phyloP scores from a whole-genome alignment of 2,888 invertebrate species.

The Ichneumoninae sp. region DNA sequence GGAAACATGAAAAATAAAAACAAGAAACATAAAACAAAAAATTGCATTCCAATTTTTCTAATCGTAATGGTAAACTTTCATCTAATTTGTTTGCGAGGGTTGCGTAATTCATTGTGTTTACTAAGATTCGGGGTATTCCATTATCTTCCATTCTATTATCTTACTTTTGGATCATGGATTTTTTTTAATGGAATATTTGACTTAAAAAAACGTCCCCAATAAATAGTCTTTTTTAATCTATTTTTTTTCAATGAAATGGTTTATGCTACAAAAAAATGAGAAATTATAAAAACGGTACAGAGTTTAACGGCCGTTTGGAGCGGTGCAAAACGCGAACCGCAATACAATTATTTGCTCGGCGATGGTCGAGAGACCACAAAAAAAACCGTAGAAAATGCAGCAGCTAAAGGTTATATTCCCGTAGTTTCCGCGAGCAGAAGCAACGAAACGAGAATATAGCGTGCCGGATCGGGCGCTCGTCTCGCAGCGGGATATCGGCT shows the following conservation, averaged over 20 bases:
- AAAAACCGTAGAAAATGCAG: conserved; percentile 23
- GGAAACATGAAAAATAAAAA: not conserved
- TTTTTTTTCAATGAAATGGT: not conserved
- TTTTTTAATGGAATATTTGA: not conserved
- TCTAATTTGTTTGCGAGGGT: not conserved
- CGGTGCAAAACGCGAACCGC: conserved; percentile 24
- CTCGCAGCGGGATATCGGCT: conserved; percentile 62
- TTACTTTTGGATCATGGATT: not conserved
- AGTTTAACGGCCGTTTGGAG: conserved; percentile 21
- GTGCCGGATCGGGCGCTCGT: conserved; percentile 44
- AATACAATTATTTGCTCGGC: conserved; percentile 53
- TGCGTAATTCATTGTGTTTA: not conserved
- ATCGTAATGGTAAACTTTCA: not conserved
- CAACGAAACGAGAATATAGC: conserved; percentile 43
- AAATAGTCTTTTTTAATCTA: not conserved
- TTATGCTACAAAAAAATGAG: not conserved
- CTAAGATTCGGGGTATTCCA: not conserved
- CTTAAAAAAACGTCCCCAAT: not conserved
- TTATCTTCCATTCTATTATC: too few species aligned
- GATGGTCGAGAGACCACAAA: conserved; percentile 34
- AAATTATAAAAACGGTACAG: conserved; percentile 21
- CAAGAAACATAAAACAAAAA: not conserved
- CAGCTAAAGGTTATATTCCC: conserved; percentile 31
- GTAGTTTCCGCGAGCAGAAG: conserved; percentile 51
- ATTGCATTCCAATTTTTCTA: not conserved